Conservation (phyloP, 2,888 invertebrate species). For the Thysanoteuthis rhombus region DNA sequence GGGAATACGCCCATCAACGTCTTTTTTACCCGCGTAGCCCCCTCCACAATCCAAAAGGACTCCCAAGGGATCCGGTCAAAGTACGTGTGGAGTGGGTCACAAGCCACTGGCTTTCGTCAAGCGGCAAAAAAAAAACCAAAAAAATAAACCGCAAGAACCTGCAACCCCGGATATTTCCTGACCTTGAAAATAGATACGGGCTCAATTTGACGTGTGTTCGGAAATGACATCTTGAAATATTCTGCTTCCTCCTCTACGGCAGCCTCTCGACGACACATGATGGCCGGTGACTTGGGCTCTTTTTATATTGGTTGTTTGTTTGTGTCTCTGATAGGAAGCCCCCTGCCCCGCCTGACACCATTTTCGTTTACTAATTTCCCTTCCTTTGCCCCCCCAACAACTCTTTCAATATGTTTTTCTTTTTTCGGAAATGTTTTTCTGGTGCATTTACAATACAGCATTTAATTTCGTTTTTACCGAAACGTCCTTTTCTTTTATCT, state of each 20-base stretch:
- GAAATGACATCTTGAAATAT: neutral
- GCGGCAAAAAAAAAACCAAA: neutral
- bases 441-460: neutral
- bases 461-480: too few species aligned
- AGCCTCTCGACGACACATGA: neutral
- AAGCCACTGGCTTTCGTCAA: neutral
- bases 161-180: neutral
- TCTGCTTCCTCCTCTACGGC: neutral
- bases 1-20: too few species aligned
- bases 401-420: neutral
- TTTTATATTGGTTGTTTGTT: neutral
- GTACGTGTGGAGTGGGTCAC: neutral
- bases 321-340: neutral
- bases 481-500: too few species aligned
- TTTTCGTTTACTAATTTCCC: neutral
- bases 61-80: neutral
- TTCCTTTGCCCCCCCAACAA: neutral
- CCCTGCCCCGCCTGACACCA: too few species aligned
- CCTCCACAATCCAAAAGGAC: neutral
- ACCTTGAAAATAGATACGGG: constrained; percentile 12
- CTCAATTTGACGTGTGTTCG: neutral
- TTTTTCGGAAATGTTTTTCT: neutral
- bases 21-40: neutral
- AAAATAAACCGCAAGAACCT: neutral
- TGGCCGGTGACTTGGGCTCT: neutral